phyloP scores from a whole-genome alignment of 1,140 invertebrate species.

The Papilio aristodemus region DNA sequence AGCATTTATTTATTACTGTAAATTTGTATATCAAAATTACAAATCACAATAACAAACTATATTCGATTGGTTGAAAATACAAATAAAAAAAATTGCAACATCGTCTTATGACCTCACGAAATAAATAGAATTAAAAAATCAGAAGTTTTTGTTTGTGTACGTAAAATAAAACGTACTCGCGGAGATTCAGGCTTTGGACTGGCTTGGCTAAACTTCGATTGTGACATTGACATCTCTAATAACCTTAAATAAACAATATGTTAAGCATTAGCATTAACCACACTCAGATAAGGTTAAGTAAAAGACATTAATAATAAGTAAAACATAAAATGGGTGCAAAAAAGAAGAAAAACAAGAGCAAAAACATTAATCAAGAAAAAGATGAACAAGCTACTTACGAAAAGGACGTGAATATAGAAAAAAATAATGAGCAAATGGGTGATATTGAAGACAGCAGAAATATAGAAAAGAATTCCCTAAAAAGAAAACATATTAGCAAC shows the following conservation, averaged over 20 bases:
- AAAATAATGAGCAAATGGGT: conserved; percentile 12
- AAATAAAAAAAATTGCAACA: too few relatives aligned
- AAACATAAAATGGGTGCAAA: conserved; percentile 36
- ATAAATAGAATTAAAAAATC: too few relatives aligned
- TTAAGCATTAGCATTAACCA: background rate
- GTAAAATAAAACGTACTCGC: too few relatives aligned
- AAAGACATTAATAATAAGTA: conserved; percentile 7
- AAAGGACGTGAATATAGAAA: conserved; percentile 11
- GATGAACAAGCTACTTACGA: conserved; percentile 35
- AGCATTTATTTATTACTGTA: too few relatives aligned
- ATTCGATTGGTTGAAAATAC: too few relatives aligned
- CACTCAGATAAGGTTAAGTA: conserved; percentile 8
- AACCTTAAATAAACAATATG: conserved; percentile 6
- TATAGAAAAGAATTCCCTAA: conserved; percentile 35
- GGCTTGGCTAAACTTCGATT: background rate
- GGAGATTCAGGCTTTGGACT: background rate
- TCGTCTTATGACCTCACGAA: too few relatives aligned
- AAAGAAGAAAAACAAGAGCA: conserved; percentile 39
- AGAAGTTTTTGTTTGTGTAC: too few relatives aligned
- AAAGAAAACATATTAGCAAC: conserved; percentile 43
- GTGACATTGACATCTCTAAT: conserved; percentile 1
- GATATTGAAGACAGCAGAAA: conserved; percentile 23
- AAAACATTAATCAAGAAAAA: conserved; percentile 37
- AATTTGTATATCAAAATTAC: too few relatives aligned
- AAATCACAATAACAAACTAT: too few relatives aligned